Evolutionary conservation across 2,888 invertebrate genomes (phyloP).

Genomic region (Ectobius pallidus): DNA sequence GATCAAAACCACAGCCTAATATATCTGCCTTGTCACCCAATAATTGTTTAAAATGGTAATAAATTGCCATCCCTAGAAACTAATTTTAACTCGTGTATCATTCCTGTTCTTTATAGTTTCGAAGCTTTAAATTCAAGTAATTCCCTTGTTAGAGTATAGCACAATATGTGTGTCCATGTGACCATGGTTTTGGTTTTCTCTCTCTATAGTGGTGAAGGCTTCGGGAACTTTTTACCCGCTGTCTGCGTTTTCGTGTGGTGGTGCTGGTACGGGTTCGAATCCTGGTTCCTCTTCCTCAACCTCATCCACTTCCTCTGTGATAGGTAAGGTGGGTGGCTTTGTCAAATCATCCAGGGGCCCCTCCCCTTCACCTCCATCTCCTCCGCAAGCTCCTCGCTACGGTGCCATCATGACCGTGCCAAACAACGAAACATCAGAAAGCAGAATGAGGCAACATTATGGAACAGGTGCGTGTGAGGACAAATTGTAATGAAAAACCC

Average conservation of each 20-base stretch:
- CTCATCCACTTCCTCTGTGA: background rate
- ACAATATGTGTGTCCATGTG: conserved; percentile 15
- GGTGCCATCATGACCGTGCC: conserved; percentile 19
- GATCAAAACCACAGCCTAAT: too few relatives aligned
- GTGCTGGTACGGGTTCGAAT: conserved; percentile 26
- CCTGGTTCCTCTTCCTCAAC: conserved; percentile 22
- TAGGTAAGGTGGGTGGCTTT: conserved; percentile 33
- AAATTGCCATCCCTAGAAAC: too few relatives aligned
- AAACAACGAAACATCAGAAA: background rate
- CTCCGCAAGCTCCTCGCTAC: conserved; percentile 33
- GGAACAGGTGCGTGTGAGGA: conserved; percentile 28
- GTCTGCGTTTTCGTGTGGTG: conserved; percentile 55
- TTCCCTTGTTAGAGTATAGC: too few relatives aligned
- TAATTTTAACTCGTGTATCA: too few relatives aligned
- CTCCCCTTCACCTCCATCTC: conserved; percentile 41
- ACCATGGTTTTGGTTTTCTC: conserved; percentile 35
- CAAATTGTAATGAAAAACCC: conserved; percentile 1
- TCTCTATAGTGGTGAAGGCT: conserved; percentile 87
- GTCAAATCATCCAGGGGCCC: conserved; percentile 43
- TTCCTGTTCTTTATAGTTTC: too few relatives aligned
- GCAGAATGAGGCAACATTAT: conserved; percentile 22
- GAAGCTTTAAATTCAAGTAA: too few relatives aligned
- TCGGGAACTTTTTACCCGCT: conserved; percentile 91
- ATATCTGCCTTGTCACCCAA: too few relatives aligned
- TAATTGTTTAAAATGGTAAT: too few relatives aligned